Conservation (phyloP, 2,113 vertebrate species). For the Polypterus senegalus region DNA sequence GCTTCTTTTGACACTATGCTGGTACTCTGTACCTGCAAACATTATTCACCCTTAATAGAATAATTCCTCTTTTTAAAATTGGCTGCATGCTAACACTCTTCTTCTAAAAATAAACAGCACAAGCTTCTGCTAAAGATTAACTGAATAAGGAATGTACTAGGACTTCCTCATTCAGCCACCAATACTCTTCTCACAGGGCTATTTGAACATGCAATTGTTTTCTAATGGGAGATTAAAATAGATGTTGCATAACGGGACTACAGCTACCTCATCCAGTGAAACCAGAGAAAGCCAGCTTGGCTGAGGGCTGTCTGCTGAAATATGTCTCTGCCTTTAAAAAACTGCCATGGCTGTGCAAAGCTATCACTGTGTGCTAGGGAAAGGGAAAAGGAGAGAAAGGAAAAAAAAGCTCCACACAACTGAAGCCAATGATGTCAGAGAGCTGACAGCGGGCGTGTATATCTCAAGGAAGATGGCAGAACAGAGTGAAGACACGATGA, state of each 20-base stretch:
- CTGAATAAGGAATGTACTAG: neutral
- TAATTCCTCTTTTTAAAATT: no score
- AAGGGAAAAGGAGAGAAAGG: neutral
- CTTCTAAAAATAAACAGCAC: neutral
- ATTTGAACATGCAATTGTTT: neutral
- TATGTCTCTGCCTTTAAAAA: neutral
- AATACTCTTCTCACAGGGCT: neutral
- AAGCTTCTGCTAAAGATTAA: neutral
- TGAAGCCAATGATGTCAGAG: slow-evolving; percentile 1
- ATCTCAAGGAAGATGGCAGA: neutral
- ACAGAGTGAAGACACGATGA: neutral
- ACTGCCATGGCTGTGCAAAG: neutral
- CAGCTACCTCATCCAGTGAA: neutral
- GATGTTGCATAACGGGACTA: neutral
- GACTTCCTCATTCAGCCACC: neutral
- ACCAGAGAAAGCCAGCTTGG: neutral
- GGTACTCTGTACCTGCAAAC: neutral
- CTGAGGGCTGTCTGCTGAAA: neutral
- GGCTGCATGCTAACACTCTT: no score
- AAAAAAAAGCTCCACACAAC: neutral
- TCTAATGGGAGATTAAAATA: neutral
- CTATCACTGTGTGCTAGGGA: neutral
- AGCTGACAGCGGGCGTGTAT: neutral
- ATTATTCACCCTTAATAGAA: no score
- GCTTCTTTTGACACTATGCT: neutral